Evolutionary conservation across 2,113 vertebrate genomes (phyloP), one percentile per base, ranked within the genome.

Genomic region (Neolamprologus devosi): DNA sequence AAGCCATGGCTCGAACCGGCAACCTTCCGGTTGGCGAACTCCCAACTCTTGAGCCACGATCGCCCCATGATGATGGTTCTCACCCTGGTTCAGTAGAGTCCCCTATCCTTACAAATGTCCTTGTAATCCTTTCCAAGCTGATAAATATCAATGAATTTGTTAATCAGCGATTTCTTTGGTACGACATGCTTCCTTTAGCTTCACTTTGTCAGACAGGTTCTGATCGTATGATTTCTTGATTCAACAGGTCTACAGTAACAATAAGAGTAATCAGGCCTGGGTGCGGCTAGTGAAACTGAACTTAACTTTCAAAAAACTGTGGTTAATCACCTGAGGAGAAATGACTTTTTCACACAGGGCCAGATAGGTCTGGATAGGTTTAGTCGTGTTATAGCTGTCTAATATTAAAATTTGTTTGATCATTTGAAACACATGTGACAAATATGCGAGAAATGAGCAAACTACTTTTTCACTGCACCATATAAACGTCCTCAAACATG

Each of bases 1-100:
- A 45, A 45, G 42, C 42, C 12, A 0, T 0, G 42, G 13, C 42
- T 14, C 42, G 13, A 45, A 45, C 42, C 42, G 13, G 0, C 42
- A 45, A 14, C 42, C 42, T 45, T 45, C 42, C 42, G 1, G 0
- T 0, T 45, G 42, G 0, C 42, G 0, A 45, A 45, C 42, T 2
- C 1, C 42, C 42, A 45, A 45, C 42, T 45, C 13, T 45, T 2
- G 42, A 45, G 42, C 42, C 42, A 14, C 13, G 6, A 45, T 45
- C 42, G 13, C 42, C 42, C 42, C 42, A 45, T 45, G 60, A 65
- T 65, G 19, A 65, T 37, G 60, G 17, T 37, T 65, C 33, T 65
- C 60, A 8, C 60, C 30, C 58, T 35, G 58, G 58, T 63, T 35
- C 17, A 12, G 30, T 11, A 33, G 58, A 33, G 30, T 63, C 30